A percentile compares a stretch with the other conserved stretches of the same genome.
phyloP scores from a whole-genome alignment of 2,113 vertebrate genomes.

The Meleagris gallopavo region DNA sequence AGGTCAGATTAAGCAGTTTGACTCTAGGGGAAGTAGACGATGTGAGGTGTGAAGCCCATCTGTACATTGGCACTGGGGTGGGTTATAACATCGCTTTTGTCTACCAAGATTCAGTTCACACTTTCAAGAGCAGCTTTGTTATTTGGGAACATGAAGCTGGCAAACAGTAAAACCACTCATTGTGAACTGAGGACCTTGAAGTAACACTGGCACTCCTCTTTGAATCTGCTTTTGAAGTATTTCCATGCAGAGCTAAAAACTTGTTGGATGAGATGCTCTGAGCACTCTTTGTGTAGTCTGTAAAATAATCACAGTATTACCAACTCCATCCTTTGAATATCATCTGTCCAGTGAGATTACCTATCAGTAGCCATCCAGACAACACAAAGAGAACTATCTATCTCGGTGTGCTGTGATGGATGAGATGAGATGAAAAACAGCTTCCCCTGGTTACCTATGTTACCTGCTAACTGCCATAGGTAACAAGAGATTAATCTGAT shows the following conservation, averaged over 20 bases:
- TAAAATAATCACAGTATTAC: neutral
- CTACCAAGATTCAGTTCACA: fast-evolving
- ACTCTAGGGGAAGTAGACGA: neutral
- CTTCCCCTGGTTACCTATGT: neutral
- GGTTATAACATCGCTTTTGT: neutral
- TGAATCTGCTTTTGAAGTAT: neutral
- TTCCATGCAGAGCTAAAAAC: neutral
- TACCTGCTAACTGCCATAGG: neutral
- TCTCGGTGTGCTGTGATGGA: neutral
- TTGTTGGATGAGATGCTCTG: neutral
- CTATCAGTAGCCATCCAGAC: neutral
- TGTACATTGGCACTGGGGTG: fast-evolving
- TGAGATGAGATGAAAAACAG: neutral
- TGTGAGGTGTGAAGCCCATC: neutral
- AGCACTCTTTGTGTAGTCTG: neutral
- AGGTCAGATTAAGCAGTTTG: neutral
- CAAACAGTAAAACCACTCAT: neutral
- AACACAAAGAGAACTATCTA: neutral
- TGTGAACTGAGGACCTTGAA: neutral
- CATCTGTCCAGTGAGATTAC: neutral
- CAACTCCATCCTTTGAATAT: neutral
- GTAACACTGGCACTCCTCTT: neutral
- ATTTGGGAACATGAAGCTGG: neutral
- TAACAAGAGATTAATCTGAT: neutral
- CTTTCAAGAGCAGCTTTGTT: neutral